Percentiles rank a stretch among this genome's conserved stretches.
These are phyloP conservation scores for Amphipyra tragopoginis DNA, from an alignment of 2,888 invertebrate species.

Conservation along the genomic window DNA sequence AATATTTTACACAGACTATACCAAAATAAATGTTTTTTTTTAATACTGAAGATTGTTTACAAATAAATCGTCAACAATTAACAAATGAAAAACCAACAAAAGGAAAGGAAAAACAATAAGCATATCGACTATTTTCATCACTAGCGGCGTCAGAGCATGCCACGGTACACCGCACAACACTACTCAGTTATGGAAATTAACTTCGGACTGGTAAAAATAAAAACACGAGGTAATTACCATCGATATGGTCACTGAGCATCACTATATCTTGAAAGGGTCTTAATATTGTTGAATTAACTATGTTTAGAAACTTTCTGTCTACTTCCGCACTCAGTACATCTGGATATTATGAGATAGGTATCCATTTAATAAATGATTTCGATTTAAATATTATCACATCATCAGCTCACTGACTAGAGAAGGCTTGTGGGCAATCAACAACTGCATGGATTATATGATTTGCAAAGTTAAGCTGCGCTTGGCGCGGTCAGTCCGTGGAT, in stretches of 20 bases:
- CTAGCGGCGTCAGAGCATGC: constrained; percentile 74
- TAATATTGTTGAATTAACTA: constrained; percentile 61
- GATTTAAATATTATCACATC: too few species aligned
- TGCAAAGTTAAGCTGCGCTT: too few species aligned
- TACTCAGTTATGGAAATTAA: constrained; percentile 87
- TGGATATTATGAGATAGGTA: not conserved
- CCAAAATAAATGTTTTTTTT: too few species aligned
- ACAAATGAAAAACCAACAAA: not conserved
- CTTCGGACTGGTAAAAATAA: constrained; percentile 82
- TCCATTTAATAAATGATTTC: not conserved
- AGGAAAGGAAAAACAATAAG: not conserved
- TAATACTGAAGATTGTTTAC: too few species aligned
- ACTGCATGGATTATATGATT: too few species aligned
- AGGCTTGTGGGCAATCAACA: too few species aligned
- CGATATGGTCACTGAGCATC: constrained; percentile 82
- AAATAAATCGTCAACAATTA: too few species aligned
- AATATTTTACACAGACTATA: too few species aligned
- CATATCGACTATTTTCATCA: constrained; percentile 67
- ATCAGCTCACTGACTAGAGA: too few species aligned
- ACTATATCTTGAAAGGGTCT: constrained; percentile 73
- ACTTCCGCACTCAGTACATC: constrained; percentile 20
- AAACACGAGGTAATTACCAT: constrained; percentile 84
- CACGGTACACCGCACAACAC: constrained; percentile 83
- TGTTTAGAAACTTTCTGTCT: constrained; percentile 62
- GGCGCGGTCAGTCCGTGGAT: too few species aligned